Evolutionary conservation across 92 coral and sea anemone species (phyloP).

Genomic region (Scolanthus callimorphus): DNA sequence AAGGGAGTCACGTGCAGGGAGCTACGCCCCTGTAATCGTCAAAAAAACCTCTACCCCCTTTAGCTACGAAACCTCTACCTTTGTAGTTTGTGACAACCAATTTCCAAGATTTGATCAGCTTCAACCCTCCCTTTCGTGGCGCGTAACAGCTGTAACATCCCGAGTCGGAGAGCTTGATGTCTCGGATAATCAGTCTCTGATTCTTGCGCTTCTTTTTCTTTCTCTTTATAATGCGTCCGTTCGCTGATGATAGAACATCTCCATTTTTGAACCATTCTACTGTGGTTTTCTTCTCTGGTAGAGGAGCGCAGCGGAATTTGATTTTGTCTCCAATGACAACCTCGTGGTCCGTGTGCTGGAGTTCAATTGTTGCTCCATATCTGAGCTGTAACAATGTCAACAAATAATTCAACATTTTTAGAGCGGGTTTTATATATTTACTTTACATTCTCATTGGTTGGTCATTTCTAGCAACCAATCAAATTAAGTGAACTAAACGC

Average conservation of each 20-base stretch:
- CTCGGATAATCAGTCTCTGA: neutral
- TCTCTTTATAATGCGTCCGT: conserved; percentile 1
- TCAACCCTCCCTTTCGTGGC: neutral
- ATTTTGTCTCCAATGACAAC: neutral
- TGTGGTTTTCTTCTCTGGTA: conserved; percentile 4
- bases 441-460: too few relatives aligned
- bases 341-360: neutral
- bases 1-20: too few relatives aligned
- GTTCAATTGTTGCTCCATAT: neutral
- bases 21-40: too few relatives aligned
- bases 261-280: conserved; percentile 3
- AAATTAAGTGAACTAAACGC: too few relatives aligned
- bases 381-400: neutral
- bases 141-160: conserved; percentile 2
- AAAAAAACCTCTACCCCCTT: too few relatives aligned
- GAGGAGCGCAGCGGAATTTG: neutral
- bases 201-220: neutral
- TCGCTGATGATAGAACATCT: neutral
- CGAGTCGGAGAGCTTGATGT: neutral
- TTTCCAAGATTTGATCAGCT: conserved; percentile 1
- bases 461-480: too few relatives aligned
- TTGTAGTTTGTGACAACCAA: neutral
- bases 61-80: too few relatives aligned
- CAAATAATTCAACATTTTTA: too few relatives aligned
- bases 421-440: too few relatives aligned